phyloP scores from a whole-genome alignment of 2,113 vertebrate genomes.

The Chionomys nivalis region DNA sequence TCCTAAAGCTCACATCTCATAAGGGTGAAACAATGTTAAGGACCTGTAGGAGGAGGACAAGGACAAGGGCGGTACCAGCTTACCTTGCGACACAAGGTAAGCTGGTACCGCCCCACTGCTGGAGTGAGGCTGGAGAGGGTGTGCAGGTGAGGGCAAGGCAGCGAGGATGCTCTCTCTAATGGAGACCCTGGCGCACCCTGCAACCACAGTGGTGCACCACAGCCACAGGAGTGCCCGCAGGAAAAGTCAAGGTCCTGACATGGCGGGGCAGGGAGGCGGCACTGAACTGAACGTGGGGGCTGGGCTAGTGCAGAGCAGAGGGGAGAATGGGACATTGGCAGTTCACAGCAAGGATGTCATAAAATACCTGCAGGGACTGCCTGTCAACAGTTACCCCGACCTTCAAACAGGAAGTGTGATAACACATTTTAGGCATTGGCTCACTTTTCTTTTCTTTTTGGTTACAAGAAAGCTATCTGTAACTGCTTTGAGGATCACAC shows the following conservation, averaged over 20 bases:
- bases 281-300: neutral
- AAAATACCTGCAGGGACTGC: neutral
- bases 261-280: no score
- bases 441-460: neutral
- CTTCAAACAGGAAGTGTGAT: neutral
- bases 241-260: neutral
- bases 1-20: neutral
- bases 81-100: no score
- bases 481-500: neutral
- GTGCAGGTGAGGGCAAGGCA: no score
- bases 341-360: neutral
- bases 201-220: neutral
- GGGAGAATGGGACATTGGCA: neutral
- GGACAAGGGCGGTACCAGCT: no score
- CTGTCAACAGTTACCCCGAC: neutral
- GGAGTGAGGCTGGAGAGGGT: neutral
- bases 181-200: neutral
- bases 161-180: neutral
- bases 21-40: neutral
- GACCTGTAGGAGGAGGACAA: no score
- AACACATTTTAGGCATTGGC: neutral
- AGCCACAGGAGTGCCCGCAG: neutral
- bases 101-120: neutral
- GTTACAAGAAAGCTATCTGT: neutral
- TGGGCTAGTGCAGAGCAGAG: neutral